Evolutionary conservation across 2,113 vertebrate species (phyloP).

Genomic region (Leucopsar rothschildi): DNA sequence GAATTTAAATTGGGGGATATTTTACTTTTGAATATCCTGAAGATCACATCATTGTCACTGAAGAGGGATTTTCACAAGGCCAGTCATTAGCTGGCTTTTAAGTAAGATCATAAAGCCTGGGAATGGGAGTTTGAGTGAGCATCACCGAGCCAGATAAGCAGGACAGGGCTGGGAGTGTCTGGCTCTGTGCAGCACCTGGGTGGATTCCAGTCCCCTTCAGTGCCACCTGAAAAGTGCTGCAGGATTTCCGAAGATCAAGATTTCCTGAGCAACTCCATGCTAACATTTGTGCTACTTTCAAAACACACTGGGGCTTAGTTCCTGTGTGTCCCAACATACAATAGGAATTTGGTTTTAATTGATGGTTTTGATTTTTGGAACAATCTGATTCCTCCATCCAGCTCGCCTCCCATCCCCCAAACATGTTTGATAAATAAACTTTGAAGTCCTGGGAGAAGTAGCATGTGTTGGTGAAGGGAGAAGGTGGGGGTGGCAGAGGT

Average conservation of each 20-base stretch:
- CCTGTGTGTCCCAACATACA: background rate
- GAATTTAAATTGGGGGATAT: background rate
- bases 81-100: background rate
- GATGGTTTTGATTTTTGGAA: background rate
- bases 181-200: background rate
- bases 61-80: background rate
- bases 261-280: background rate
- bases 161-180: background rate
- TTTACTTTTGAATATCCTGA: background rate
- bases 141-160: background rate
- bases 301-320: background rate
- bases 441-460: background rate
- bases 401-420: background rate
- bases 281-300: background rate
- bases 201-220: background rate
- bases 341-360: background rate
- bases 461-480: constrained; percentile 14
- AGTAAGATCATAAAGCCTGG: background rate
- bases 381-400: background rate
- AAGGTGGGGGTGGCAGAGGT: constrained; percentile 23
- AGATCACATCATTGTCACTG: background rate
- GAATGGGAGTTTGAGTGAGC: background rate
- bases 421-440: background rate
- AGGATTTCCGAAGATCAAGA: background rate
- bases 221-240: background rate